Evolutionary conservation across 2,888 invertebrate species (phyloP).

Genomic region (Esperia sulphurella): DNA sequence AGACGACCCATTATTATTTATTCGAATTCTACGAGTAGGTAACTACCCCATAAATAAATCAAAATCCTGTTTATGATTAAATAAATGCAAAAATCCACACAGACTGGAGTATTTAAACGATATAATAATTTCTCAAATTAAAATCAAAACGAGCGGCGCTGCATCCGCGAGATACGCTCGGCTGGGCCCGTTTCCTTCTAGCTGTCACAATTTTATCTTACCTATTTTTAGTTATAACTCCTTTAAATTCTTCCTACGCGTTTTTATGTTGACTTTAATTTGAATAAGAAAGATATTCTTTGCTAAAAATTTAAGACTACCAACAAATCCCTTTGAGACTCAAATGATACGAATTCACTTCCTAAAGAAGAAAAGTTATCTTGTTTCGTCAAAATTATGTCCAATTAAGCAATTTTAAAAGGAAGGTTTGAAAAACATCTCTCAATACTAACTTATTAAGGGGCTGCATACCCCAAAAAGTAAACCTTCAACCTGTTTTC

Average conservation of each 20-base stretch:
- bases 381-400: not conserved
- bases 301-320: not conserved
- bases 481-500: too few species aligned
- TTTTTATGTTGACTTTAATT: conserved; percentile 39
- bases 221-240: conserved; percentile 51
- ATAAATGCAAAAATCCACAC: not conserved
- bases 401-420: not conserved
- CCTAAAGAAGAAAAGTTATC: not conserved
- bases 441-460: not conserved
- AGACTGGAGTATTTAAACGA: conserved; percentile 22
- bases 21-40: too few species aligned
- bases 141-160: conserved; percentile 46
- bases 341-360: not conserved
- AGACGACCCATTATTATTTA: too few species aligned
- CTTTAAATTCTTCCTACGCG: conserved; percentile 37
- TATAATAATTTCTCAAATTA: conserved; percentile 48
- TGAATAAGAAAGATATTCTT: conserved; percentile 6
- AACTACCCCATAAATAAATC: not conserved
- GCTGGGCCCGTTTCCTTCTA: conserved; percentile 51
- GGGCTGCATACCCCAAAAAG: too few species aligned
- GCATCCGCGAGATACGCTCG: conserved; percentile 55
- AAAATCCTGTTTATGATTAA: not conserved
- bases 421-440: not conserved
- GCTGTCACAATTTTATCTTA: conserved; percentile 61
- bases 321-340: not conserved